Evolutionary conservation across 2,113 vertebrate species (phyloP), one percentile per base, ranked within the genome.

Genomic region (Chinchilla lanigera): DNA sequence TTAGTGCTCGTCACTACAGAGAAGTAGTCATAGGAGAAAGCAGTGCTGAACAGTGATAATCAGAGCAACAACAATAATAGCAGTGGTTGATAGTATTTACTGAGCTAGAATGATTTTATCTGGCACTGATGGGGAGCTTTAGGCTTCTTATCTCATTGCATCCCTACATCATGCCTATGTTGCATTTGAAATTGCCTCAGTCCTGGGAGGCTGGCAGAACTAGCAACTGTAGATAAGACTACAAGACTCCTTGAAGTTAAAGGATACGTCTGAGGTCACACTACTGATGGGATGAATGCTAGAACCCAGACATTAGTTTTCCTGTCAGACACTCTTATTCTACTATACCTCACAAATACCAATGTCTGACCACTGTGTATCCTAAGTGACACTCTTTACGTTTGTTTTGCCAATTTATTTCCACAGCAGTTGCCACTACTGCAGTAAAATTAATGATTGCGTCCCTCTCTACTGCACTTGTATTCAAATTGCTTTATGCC

Each of bases 401-500:
- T 92, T 94, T 91, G 30, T 90, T 94, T 94, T 93, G 20, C 71
- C 82, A 75, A 84, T 98, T 97, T 93, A 81, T 95, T 96, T 95
- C 71, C 89, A 83, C 38, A 69, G 82, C 60, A 83, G 91, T 67
- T 35, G 86, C 89, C 16, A 20, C 56, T 86, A 75, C 47, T 73
- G 83, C 82, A 91, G 77, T 89, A 94, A 93, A 97, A 97, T 91
- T 95, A 96, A 96, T 93, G 94, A 89, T 75, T 69, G 35, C 86
- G 54, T 95, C 83, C 82, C 33, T 95, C 67, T 93, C 97, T 96
- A 67, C 50, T 89, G 83, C 44, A 91, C 67, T 75, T 84, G 78
- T 75, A 95, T 97, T 96, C 93, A 95, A 96, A 97, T 97, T 93
- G 56, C 41, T 93, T 95, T 87, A 87, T 97, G 35, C 89, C 86